phyloP scores from a whole-genome alignment of 1,140 invertebrate species.

The Diabrotica virgifera region DNA sequence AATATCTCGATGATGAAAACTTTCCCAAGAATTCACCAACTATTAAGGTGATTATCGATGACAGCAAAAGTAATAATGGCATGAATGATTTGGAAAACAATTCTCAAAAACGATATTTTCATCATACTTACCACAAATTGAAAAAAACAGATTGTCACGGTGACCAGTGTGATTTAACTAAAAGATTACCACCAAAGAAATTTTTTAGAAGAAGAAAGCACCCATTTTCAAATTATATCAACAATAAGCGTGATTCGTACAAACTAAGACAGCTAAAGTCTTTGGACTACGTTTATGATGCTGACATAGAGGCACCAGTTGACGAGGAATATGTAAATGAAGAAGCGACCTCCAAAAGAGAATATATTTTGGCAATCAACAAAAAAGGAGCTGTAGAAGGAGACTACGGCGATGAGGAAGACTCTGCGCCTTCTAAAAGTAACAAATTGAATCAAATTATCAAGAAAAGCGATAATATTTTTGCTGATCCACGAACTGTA shows the following conservation, averaged over 20 bases:
- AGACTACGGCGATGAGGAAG: slow-evolving; percentile 30
- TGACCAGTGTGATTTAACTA: no score
- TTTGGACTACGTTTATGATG: slow-evolving; percentile 18
- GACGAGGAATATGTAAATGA: slow-evolving; percentile 4
- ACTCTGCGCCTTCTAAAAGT: slow-evolving; percentile 13
- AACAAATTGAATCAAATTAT: slow-evolving; percentile 15
- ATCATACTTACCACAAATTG: no score
- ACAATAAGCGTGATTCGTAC: not conserved
- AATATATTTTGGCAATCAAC: not conserved
- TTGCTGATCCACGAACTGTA: slow-evolving; percentile 11
- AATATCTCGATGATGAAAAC: no score
- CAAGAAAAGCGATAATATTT: slow-evolving; percentile 24
- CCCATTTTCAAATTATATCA: no score
- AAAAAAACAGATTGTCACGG: no score
- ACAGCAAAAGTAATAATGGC: not conserved
- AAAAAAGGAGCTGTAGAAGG: slow-evolving; percentile 28
- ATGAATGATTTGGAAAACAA: not conserved
- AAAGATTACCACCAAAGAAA: no score
- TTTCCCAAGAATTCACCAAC: not conserved
- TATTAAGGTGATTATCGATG: not conserved
- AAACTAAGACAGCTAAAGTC: slow-evolving; percentile 21
- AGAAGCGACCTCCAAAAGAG: not conserved
- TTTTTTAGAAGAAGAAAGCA: no score
- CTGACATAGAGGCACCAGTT: not conserved
- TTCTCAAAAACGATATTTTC: not conserved